Evolutionary conservation across 2,797 vertebrate genomes (phyloP).

Genomic region (Thripadectes ignobilis): DNA sequence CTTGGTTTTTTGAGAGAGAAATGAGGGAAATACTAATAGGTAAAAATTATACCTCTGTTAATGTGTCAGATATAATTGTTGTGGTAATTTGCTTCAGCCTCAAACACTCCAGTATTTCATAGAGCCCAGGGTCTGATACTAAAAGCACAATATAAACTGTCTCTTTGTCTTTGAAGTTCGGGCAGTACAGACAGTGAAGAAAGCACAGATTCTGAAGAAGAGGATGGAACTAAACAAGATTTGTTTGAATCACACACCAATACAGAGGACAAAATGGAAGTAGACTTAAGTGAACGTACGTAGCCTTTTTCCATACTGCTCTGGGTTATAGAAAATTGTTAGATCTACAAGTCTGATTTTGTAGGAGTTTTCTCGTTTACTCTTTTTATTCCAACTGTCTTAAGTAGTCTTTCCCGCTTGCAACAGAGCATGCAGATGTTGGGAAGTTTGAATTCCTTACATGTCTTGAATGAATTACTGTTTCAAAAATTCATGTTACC

Average conservation of each 20-base stretch:
- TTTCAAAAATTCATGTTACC: neutral
- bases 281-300: conserved; percentile 85
- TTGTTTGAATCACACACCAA: conserved; percentile 84
- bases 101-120: neutral
- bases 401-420: neutral
- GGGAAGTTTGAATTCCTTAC: neutral
- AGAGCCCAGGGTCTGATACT: neutral
- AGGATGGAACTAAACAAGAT: conserved; percentile 90
- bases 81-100: neutral
- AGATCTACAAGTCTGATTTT: neutral
- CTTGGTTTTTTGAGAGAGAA: neutral
- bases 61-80: neutral
- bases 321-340: neutral
- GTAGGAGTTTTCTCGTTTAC: neutral
- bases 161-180: conserved; percentile 79
- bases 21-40: neutral
- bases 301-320: neutral
- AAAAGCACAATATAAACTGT: neutral
- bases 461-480: neutral
- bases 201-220: conserved; percentile 97
- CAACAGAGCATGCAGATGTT: neutral
- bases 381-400: neutral
- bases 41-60: neutral
- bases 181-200: conserved; percentile 98
- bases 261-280: conserved; percentile 95